These are phyloP conservation scores for Malurus splendens DNA, from an alignment of 2,797 vertebrate species.

Conservation along the genomic window DNA sequence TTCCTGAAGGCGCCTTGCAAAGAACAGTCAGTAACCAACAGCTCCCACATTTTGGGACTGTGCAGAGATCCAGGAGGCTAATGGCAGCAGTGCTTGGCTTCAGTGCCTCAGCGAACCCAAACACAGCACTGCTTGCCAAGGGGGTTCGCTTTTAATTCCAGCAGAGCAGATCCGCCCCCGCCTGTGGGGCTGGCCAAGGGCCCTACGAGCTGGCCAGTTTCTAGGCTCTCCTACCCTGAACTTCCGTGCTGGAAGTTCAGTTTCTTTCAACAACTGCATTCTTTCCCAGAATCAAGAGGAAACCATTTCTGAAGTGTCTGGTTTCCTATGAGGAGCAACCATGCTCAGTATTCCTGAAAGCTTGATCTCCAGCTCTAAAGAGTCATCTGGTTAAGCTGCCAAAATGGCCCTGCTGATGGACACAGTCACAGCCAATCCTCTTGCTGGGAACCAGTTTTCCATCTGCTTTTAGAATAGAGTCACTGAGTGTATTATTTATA, in stretches of 20 bases:
- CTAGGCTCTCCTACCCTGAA: not conserved
- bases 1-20: slow-evolving; percentile 46
- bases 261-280: slow-evolving; percentile 35
- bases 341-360: not conserved
- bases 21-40: not conserved
- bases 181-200: slow-evolving; percentile 10
- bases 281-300: slow-evolving; percentile 58
- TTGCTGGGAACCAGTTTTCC: not conserved
- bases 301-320: slow-evolving; percentile 44
- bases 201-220: not conserved
- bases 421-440: not conserved
- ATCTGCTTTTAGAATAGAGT: not conserved
- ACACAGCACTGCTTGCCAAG: not conserved
- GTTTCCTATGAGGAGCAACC: slow-evolving; percentile 50
- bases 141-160: not conserved
- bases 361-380: not conserved
- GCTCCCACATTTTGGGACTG: slow-evolving; percentile 40
- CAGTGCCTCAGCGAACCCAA: not conserved
- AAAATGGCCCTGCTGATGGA: not conserved
- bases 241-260: slow-evolving; percentile 31
- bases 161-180: not conserved
- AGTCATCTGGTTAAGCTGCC: not conserved
- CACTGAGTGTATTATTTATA: not conserved
- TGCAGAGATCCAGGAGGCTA: not conserved
- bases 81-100: not conserved